Base-by-base conservation (phyloP, 92 coral and sea anemone genomes). In the Metridium senile region DNA sequence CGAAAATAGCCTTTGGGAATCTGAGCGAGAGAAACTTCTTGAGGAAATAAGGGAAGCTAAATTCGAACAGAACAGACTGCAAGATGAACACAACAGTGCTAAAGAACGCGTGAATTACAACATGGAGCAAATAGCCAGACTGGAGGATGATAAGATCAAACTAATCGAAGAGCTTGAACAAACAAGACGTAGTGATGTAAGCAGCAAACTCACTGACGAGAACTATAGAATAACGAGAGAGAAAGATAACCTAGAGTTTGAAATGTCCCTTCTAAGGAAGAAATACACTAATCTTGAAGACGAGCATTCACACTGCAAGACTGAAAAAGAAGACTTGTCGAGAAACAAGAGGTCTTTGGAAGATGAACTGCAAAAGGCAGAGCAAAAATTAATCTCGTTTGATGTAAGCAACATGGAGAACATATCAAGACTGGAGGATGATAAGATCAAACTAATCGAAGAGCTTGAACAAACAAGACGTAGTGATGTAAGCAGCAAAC, bases 401-500 rank as follows among this genome's bases (percentile, higher is more conserved):
- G 78, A 81, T n/a, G n/a, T n/a, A n/a, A n/a, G n/a, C 49, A 39
- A 39, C 49, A 39, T 39, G 49, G 49, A 39, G n/a, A n/a, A n/a
- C n/a, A n/a, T n/a, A n/a, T 77, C 79, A 23, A 62, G 77, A 39
- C 65, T 83, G 29, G 91, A 90, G 39, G 74, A 43, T 29, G 91
- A 89, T 58, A 89, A 87, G 63, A 61, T 31, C 30, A 74, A 56
- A 67, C 81, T 89, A 16, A 58, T 73, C n/a, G 91, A 86, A n/a
- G 91, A 89, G 34, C 63, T 88, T 54, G 39, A 52, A 21, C 56
- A 49, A n/a, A 52, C 51, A 9, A 85, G 23, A 56, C 53, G 70
- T 23, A 81, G 46, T 56, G 84, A 73, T 1, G 35, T 23, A 29
- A 54, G 49, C 28, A 62, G 10, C n/a, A 33, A 71, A 57, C 34